These are phyloP conservation scores for Turritopsis rubra DNA, from an alignment of 30 jellyfish, hydroid and myxozoan species.

Conservation along the genomic window DNA sequence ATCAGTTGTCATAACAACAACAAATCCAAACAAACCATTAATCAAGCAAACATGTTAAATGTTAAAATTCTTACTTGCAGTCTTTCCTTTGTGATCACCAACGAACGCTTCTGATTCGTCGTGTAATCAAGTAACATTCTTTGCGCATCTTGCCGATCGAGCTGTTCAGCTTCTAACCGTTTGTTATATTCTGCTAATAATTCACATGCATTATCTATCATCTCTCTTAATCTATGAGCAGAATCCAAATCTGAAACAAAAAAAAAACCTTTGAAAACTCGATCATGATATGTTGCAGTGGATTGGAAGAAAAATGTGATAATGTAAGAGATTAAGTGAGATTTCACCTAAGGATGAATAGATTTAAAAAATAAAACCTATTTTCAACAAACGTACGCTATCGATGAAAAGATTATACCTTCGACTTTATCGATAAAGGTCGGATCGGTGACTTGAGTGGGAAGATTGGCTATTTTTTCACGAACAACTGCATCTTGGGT, in stretches of 20 bases:
- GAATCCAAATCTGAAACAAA: conserved; percentile 48
- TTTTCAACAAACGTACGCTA: neutral
- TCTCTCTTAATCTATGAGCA: conserved; percentile 48
- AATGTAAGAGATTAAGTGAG: neutral
- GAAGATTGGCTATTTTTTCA: conserved; percentile 79
- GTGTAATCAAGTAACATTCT: conserved; percentile 68
- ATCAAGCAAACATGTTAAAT: neutral
- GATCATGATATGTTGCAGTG: neutral
- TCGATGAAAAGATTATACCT: conserved; percentile 32
- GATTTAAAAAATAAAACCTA: neutral
- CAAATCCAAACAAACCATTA: neutral
- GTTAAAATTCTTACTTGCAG: conserved; percentile 38
- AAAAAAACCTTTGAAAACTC: no score
- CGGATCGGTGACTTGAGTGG: conserved; percentile 81
- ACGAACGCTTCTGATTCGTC: conserved; percentile 50
- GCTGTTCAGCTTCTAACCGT: conserved; percentile 62
- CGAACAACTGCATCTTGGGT: conserved; percentile 95
- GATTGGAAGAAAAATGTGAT: neutral
- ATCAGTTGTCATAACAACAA: no score
- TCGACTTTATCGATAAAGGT: conserved; percentile 63
- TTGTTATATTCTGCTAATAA: conserved; percentile 78
- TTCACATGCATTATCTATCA: conserved; percentile 66
- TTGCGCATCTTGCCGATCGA: conserved; percentile 71
- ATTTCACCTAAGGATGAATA: no score
- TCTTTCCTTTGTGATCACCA: conserved; percentile 69